Base-by-base conservation (phyloP, 2,888 invertebrate species). In the Caenorhabditis becei region DNA sequence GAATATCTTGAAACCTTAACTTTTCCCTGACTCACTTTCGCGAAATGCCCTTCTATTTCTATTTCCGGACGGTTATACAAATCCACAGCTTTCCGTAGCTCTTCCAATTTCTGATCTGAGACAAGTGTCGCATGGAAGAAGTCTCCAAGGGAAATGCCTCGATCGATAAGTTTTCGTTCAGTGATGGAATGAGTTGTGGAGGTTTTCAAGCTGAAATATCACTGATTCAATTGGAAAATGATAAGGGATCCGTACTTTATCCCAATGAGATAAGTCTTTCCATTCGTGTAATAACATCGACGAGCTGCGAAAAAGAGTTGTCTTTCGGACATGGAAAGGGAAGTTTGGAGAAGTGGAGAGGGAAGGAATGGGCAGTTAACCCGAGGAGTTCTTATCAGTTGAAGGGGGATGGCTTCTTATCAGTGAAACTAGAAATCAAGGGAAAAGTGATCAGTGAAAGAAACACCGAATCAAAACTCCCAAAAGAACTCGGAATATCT, bases 251-350 rank as follows among this genome's bases (percentile, higher is more conserved):
- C 1, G 3, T 11, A 62, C 62, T 44, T 62, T 11, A 62, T 28
- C 1, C 47, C 47, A 62, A 47, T 44, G n/a, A 62, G 44, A 28
- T 26, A 62, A 47, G 28, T 47, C 5, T 24, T 24, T 10, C 47
- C 47, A 47, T 62, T 28, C 20, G 44, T 47, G 28, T 62, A 47
- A 28, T 26, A 62, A 47, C 62, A 44, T 26, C 62, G 62, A n/a
- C 62, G 47, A 0, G 62, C 62, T 18, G 62, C 62, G 18, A 62
- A 47, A 32, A 7, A 32, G 32, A 32, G 32, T 32, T 32, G 32
- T 32, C 32, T 32, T 47, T 26, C n/a, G 4, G 24, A 37, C 59
- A 61, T 59, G 23, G 18, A 14, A 10, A n/a, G 20, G 10, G 23
- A 20, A 20, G 20, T 11, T 10, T n/a, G n/a, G 20, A 10, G 23